Evolutionary conservation across 2,888 invertebrate genomes (phyloP).

Genomic region (Synergus laeviventris): DNA sequence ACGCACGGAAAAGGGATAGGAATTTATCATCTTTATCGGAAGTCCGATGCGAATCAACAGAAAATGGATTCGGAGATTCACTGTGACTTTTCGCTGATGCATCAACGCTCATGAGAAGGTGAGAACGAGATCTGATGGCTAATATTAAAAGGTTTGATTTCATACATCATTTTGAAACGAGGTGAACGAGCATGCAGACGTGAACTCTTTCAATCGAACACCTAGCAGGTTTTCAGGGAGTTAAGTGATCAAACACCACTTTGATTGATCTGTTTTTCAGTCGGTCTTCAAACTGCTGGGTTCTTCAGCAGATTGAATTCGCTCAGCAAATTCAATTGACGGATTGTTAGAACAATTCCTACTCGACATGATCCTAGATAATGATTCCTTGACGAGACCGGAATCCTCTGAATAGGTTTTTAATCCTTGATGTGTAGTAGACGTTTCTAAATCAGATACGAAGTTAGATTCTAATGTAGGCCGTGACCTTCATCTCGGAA

Average conservation of each 20-base stretch:
- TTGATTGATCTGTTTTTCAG: neutral
- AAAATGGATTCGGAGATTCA: neutral
- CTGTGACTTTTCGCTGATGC: neutral
- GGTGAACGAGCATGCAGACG: neutral
- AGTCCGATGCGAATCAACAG: conserved; percentile 5
- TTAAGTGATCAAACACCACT: neutral
- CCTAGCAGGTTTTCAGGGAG: neutral
- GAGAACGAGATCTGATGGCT: conserved; percentile 9
- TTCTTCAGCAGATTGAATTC: conserved; percentile 44
- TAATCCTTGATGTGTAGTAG: neutral
- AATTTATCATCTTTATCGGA: conserved; percentile 17
- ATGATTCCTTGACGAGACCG: neutral
- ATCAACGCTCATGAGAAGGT: neutral
- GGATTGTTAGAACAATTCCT: conserved; percentile 56
- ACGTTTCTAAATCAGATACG: neutral
- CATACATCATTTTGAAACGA: conserved; percentile 42
- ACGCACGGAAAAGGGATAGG: neutral
- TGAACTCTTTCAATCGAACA: neutral
- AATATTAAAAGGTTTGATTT: conserved; percentile 49
- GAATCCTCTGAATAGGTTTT: neutral
- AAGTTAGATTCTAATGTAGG: neutral
- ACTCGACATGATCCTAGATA: conserved; percentile 52
- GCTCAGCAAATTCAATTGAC: conserved; percentile 65
- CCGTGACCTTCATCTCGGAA: conserved; percentile 7
- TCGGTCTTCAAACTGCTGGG: neutral